phyloP scores from a whole-genome alignment of 2,113 vertebrate species.

The Crotalus horridus region DNA sequence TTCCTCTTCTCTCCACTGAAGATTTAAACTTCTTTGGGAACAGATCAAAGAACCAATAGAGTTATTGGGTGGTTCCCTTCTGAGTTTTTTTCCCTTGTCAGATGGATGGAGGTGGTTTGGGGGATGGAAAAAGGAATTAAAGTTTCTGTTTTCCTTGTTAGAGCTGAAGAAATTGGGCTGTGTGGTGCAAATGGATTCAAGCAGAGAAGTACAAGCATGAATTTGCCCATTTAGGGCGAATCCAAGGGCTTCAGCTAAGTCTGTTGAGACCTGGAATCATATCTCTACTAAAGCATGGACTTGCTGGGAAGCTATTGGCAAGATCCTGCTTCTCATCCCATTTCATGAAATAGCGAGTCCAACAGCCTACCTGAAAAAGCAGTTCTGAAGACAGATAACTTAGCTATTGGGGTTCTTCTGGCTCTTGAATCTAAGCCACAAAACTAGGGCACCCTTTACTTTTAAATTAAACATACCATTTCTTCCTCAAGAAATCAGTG shows the following conservation, averaged over 20 bases:
- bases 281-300: neutral
- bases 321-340: neutral
- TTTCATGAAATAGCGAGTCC: neutral
- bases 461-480: neutral
- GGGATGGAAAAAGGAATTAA: slow-evolving; percentile 52
- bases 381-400: neutral
- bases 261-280: neutral
- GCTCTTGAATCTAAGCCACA: neutral
- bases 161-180: slow-evolving; percentile 8
- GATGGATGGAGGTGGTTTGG: slow-evolving; percentile 32
- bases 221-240: neutral
- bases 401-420: neutral
- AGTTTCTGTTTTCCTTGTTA: neutral
- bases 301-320: neutral
- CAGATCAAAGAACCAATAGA: slow-evolving; percentile 68
- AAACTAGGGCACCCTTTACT: neutral
- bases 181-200: neutral
- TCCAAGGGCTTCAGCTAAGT: neutral
- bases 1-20: neutral
- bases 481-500: neutral
- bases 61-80: slow-evolving; percentile 63
- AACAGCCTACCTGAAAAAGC: neutral
- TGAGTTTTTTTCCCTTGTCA: neutral
- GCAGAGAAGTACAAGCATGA: neutral
- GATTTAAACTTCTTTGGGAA: slow-evolving; percentile 61